A percentile compares a stretch with the other conserved stretches of the same genome.
Evolutionary conservation across 2,113 vertebrate genomes (phyloP).

Genomic region (Kryptolebias marmoratus): DNA sequence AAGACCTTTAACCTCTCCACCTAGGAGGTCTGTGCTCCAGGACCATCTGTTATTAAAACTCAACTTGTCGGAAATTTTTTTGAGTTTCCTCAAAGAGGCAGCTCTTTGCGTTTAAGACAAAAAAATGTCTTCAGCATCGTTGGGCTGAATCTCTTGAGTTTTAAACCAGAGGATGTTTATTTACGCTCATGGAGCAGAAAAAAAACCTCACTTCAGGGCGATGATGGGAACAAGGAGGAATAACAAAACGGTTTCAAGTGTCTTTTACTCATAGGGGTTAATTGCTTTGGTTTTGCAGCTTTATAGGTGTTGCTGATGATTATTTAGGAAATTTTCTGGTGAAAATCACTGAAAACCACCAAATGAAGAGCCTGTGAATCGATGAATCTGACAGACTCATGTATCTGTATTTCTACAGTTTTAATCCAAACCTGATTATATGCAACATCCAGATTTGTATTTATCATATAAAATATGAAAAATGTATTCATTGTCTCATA

Average conservation of each 20-base stretch:
- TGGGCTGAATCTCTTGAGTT: conserved; percentile 1
- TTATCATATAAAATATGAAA: neutral
- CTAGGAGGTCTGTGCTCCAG: conserved; percentile 10
- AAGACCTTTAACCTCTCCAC: conserved; percentile 19
- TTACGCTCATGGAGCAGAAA: conserved; percentile 22
- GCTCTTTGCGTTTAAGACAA: neutral
- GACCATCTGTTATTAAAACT: conserved; percentile 6
- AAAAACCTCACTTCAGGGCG: neutral
- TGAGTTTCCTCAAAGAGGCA: neutral
- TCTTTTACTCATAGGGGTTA: conserved; percentile 6
- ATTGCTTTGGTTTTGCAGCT: conserved; percentile 1
- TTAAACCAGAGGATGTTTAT: neutral
- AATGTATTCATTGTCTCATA: neutral
- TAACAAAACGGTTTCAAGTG: conserved; percentile 1
- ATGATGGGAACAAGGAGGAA: neutral
- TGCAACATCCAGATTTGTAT: neutral
- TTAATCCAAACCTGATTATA: neutral
- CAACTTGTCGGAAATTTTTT: neutral
- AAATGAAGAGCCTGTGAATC: neutral
- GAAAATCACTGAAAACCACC: neutral
- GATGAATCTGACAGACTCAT: neutral
- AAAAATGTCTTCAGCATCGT: neutral
- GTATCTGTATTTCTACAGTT: neutral
- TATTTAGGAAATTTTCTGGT: neutral
- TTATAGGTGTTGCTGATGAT: neutral